phyloP scores from a whole-genome alignment of 2,797 vertebrate species.

The Sebastes hubbsi region DNA sequence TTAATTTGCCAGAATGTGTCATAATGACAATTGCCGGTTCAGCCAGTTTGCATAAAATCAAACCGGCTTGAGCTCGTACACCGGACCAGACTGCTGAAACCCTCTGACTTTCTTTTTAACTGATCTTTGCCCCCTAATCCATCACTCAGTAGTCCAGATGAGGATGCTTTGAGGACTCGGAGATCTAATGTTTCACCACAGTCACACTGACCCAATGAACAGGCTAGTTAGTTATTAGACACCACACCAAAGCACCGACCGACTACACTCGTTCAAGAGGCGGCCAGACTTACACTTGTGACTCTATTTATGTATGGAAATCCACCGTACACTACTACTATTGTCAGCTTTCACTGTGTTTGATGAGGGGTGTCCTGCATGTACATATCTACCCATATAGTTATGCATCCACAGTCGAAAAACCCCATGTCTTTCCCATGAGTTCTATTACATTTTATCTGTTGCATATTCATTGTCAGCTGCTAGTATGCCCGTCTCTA shows the following conservation, averaged over 20 bases:
- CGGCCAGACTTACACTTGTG: slow-evolving; percentile 18
- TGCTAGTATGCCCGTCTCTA: not conserved
- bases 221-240: slow-evolving; percentile 18
- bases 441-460: not conserved
- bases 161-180: slow-evolving; percentile 6
- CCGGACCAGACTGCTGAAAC: not conserved
- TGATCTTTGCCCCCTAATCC: not conserved
- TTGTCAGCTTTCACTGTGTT: slow-evolving; percentile 27
- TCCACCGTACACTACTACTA: not conserved
- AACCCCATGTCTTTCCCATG: not conserved
- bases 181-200: slow-evolving; percentile 13
- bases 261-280: not conserved
- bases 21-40: not conserved
- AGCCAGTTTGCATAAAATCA: not conserved
- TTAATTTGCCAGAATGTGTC: not conserved
- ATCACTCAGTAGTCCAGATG: slow-evolving; percentile 16
- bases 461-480: slow-evolving; percentile 5
- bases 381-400: not conserved
- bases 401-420: not conserved
- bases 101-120: not conserved
- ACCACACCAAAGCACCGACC: slow-evolving; percentile 8
- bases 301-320: slow-evolving; percentile 23
- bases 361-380: not conserved
- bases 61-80: not conserved
- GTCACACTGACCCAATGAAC: slow-evolving; percentile 48